A percentile compares a stretch with the other conserved stretches of the same genome.
Conservation (phyloP, 35 echinoderm and acorn worm species). For the Apostichopus californicus region DNA sequence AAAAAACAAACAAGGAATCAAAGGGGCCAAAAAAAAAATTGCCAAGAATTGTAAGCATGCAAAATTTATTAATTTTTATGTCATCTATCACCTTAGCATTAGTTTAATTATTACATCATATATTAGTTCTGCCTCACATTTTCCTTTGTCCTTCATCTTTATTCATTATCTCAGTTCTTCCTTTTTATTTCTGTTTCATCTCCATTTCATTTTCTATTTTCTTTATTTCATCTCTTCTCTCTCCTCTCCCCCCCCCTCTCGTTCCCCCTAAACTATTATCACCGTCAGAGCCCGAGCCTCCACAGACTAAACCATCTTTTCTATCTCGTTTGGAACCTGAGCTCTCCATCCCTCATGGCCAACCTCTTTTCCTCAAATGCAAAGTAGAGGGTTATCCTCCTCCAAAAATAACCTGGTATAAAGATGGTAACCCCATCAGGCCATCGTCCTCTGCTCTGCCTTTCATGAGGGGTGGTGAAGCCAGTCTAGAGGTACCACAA, state of each 20-base stretch:
- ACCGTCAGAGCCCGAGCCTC: conserved; percentile 38
- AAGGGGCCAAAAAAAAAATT: background rate
- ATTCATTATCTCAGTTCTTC: background rate
- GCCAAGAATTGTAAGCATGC: background rate
- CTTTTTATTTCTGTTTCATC: background rate
- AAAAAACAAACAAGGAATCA: background rate
- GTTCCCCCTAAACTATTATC: background rate
- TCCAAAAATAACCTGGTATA: conserved; percentile 56
- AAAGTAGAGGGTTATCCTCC: conserved; percentile 55
- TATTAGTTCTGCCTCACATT: background rate
- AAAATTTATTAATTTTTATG: background rate
- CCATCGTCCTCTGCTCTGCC: conserved; percentile 21
- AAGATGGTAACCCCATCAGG: conserved; percentile 32
- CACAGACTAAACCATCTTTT: conserved; percentile 14
- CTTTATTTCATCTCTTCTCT: background rate
- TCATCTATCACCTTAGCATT: no score
- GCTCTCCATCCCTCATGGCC: conserved; percentile 21
- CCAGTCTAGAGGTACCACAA: conserved; percentile 42
- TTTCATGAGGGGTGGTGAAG: conserved; percentile 32
- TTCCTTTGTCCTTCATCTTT: background rate
- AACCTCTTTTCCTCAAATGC: conserved; percentile 55
- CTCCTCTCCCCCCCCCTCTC: background rate
- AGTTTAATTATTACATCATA: background rate
- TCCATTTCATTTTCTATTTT: background rate
- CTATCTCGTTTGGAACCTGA: conserved; percentile 30